Base-by-base conservation (phyloP, 1,140 invertebrate species). In the Pectinophora gossypiella region DNA sequence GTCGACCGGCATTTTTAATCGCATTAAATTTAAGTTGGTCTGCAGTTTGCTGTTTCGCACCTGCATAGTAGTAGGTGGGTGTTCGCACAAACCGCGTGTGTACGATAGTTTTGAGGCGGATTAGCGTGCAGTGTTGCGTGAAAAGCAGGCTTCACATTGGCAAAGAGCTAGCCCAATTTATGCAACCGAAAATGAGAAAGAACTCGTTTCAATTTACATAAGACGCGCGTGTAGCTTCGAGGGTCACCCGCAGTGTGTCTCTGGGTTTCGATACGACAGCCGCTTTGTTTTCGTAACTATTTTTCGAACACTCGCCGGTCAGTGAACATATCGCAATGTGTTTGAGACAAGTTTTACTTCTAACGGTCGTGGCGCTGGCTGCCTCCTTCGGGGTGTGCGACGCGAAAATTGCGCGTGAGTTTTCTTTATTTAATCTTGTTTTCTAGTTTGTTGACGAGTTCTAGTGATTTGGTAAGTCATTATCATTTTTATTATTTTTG, bases 181-280 rank as follows among this genome's bases (percentile, higher is more conserved):
- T 85, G 79, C 78, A 84, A 85, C 61, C 69, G 52, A 73, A 77
- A 76, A 85, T 82, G 74, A 79, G 75, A 85, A 79, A 76, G 67
- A 82, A 75, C 71, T 65, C 50, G 77, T 74, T 76, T 71, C 56
- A 45, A 76, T 81, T 81, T 71, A 72, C 72, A 77, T 77, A 79
- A 81, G 69, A 68, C 44, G 46, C 38, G 49, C 53, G 54, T 51
- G 44, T 48, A 49, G 38, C 45, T 46, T 55, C 56, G 54, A 70
- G 69, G 71, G 71, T 75, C 70, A 68, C 42, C 44, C 20, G 56
- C 65, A 72, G 75, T 72, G 62, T 56, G 62, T 43, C 58, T 35
- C 50, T 51, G 48, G 59, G 57, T 56, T 59, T 70, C 44, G 50
- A 48, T 52, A 53, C 42, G 59, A 55, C 48, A 48, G 54, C 47